Percentiles rank a stretch among this genome's conserved stretches.
phyloP scores from a whole-genome alignment of 2,113 vertebrate genomes.

The Pampusana beccarii region DNA sequence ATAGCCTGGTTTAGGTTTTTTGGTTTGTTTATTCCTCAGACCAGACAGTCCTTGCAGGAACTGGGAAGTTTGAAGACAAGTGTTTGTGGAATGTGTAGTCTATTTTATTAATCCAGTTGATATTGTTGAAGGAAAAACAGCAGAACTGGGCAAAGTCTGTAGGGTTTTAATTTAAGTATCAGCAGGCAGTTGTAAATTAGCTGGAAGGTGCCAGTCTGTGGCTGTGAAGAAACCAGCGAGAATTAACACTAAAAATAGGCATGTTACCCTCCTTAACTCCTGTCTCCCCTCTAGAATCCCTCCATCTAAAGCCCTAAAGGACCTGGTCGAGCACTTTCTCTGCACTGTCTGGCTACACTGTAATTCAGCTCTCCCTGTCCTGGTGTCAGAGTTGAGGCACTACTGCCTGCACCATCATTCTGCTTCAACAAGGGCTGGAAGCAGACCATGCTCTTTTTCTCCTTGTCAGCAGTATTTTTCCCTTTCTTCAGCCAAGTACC shows the following conservation, averaged over 20 bases:
- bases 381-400: background rate
- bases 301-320: background rate
- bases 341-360: background rate
- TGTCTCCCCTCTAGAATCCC: background rate
- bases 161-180: background rate
- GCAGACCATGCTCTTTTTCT: background rate
- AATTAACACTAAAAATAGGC: background rate
- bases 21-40: background rate
- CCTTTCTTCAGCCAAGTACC: background rate
- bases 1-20: background rate
- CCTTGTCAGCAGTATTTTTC: background rate
- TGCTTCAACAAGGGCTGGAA: background rate
- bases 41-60: background rate
- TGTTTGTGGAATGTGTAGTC: background rate
- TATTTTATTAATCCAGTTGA: background rate
- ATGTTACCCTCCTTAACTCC: background rate
- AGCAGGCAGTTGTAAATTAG: conserved; percentile 10
- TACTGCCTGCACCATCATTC: background rate
- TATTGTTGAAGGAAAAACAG: background rate
- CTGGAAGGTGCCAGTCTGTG: background rate
- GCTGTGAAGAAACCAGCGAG: background rate
- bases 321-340: background rate
- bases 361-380: background rate
- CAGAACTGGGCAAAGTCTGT: background rate
- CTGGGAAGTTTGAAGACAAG: background rate